These are phyloP conservation scores for Meganola albula DNA, from an alignment of 2,888 invertebrate species.

Conservation along the genomic window DNA sequence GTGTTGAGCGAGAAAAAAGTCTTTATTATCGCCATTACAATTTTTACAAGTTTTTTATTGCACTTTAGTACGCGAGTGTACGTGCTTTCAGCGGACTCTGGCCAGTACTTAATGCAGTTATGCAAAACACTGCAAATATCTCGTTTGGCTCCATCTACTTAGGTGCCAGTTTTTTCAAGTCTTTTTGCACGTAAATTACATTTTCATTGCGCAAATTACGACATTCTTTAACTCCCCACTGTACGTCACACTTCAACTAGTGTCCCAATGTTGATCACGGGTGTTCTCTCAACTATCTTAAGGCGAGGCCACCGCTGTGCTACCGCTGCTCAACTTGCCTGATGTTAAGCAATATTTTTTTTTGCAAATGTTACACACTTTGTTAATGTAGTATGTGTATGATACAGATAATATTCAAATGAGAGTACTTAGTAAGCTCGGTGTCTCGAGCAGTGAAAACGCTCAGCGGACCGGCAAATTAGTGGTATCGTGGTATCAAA, in stretches of 20 bases:
- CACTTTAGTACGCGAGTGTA: conserved; percentile 44
- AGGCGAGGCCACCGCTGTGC: too few relatives aligned
- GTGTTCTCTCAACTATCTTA: too few relatives aligned
- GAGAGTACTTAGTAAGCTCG: too few relatives aligned
- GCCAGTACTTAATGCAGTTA: conserved; percentile 53
- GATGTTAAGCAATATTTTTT: too few relatives aligned
- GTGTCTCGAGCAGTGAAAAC: too few relatives aligned
- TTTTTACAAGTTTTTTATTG: conserved; percentile 42
- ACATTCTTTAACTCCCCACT: conserved; percentile 4
- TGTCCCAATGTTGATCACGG: too few relatives aligned
- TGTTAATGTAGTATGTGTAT: too few relatives aligned
- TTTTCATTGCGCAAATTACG: conserved; percentile 29
- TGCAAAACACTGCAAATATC: conserved; percentile 55
- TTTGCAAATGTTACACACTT: too few relatives aligned
- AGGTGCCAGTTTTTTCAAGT: conserved; percentile 29
- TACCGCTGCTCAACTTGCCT: too few relatives aligned
- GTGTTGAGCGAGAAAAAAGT: conserved; percentile 34
- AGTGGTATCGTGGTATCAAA: conserved; percentile 39
- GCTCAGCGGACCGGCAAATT: conserved; percentile 41
- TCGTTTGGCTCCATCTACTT: conserved; percentile 41
- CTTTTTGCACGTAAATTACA: conserved; percentile 28
- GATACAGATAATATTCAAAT: too few relatives aligned
- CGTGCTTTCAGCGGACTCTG: conserved; percentile 43
- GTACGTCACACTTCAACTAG: too few relatives aligned
- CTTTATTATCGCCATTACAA: conserved; percentile 40